phyloP scores from a whole-genome alignment of 2,113 vertebrate genomes.

The Agapornis roseicollis region DNA sequence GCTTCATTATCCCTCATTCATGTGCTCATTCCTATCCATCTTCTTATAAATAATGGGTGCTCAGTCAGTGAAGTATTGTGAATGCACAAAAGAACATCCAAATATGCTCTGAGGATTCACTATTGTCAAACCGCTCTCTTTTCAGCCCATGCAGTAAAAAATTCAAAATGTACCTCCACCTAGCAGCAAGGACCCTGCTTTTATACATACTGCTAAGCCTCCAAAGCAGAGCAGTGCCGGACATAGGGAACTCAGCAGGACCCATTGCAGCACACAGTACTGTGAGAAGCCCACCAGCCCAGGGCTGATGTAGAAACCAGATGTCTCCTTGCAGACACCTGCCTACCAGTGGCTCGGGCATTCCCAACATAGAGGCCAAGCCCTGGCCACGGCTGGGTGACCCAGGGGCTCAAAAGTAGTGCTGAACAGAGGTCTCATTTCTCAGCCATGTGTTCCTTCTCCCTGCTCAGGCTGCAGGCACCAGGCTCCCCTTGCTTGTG shows the following conservation, averaged over 20 bases:
- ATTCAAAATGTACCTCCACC: background rate
- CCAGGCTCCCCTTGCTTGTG: background rate
- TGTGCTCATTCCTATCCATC: background rate
- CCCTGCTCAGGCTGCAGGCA: background rate
- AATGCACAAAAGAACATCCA: background rate
- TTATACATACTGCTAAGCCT: background rate
- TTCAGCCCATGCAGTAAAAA: background rate
- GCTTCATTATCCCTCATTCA: background rate
- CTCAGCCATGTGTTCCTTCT: background rate
- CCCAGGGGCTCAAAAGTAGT: background rate
- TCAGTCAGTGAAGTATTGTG: background rate
- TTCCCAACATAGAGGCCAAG: rapidly evolving
- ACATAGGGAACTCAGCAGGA: background rate
- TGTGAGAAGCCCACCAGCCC: background rate
- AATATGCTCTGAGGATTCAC: background rate
- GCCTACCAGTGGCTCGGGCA: rapidly evolving
- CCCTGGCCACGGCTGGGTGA: background rate
- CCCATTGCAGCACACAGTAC: background rate
- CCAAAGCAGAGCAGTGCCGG: background rate
- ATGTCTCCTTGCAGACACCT: background rate
- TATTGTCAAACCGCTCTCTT: background rate
- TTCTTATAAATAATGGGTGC: background rate
- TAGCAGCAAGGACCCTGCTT: background rate
- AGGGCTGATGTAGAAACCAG: background rate
- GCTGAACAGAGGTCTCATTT: background rate